Evolutionary conservation across 2,113 vertebrate species (phyloP), one percentile per base, ranked within the genome.

Genomic region (Heterochromis multidens): DNA sequence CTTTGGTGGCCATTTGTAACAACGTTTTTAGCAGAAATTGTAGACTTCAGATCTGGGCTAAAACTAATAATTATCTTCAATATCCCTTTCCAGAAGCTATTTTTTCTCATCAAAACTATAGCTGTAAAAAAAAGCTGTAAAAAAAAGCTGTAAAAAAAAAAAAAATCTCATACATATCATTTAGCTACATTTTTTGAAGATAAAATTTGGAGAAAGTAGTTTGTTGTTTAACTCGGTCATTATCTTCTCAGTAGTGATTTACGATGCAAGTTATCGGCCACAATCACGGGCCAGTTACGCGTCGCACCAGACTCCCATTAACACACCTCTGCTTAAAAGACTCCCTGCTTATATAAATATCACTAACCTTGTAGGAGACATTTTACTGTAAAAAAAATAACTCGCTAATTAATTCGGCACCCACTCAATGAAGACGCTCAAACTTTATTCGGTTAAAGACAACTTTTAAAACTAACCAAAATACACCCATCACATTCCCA

Each of bases 381-480:
- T 46, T 23, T 58, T 2, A 29, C 2, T 2, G 57, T 14, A n/a
- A 23, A 49, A 49, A n/a, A 40, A 7, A 31, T 0, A 8, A 27
- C 2, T 19, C 6, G 1, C 4, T 54, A n/a, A 19, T 77, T 56
- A 35, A 70, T 67, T 85, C 76, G 61, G 77, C 65, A 12, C 2
- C 0, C 1, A 14, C 27, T 2, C 1, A 33, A 13, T 7, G 27
- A 10, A 56, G 2, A 9, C 35, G 6, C 10, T 23, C 2, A 37
- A 21, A 37, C 6, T 3, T 5, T 27, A 57, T 11, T 1, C 4
- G 5, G 4, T 3, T 5, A 40, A 76, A 83, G 14, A 0, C 14
- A 72, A 90, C 82, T 87, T 88, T 67, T 31, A 29, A 4, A 67
- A 80, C 21, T 3, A 27, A 61, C 16, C 35, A 1, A 62, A n/a